A percentile compares a stretch with the other conserved stretches of the same genome.
Evolutionary conservation across 2,113 vertebrate species (phyloP).

Genomic region (Amblyornis subalaris): DNA sequence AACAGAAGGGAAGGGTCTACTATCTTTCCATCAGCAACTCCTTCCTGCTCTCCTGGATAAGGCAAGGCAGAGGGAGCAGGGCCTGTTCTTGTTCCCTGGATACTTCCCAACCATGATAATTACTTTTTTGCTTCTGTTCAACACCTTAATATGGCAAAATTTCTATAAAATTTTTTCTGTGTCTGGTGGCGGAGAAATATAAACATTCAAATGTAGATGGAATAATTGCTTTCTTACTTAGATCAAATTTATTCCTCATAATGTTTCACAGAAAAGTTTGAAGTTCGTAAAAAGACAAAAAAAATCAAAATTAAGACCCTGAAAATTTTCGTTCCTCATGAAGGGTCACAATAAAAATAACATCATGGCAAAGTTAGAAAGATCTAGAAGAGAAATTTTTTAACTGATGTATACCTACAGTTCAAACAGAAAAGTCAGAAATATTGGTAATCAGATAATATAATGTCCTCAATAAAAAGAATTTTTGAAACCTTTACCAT

Average conservation of each 20-base stretch:
- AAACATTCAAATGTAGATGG: not conserved
- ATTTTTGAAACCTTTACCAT: not conserved
- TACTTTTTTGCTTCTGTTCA: not conserved
- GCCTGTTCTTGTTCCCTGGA: not conserved
- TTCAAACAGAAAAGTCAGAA: not conserved
- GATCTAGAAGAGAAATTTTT: not conserved
- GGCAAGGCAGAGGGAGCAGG: not conserved
- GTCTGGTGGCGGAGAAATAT: not conserved
- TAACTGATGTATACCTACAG: not conserved
- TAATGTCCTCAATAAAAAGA: not conserved
- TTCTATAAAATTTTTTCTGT: not conserved
- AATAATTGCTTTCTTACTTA: not conserved
- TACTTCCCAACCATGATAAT: not conserved
- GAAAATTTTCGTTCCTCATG: not conserved
- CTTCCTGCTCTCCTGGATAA: not conserved
- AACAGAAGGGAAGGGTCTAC: accelerated
- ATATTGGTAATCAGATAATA: not conserved
- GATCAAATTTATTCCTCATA: not conserved
- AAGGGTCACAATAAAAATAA: not conserved
- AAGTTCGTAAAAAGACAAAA: not conserved
- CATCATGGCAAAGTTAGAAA: not conserved
- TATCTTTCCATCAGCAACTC: not conserved
- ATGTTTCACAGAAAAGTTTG: not conserved
- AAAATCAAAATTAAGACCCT: not conserved
- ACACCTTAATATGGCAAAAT: not conserved